Percentiles rank a stretch among this genome's conserved stretches.
These are phyloP conservation scores for Pseudomyrmex pallidus DNA, from an alignment of 1,140 invertebrate species.

Conservation along the genomic window DNA sequence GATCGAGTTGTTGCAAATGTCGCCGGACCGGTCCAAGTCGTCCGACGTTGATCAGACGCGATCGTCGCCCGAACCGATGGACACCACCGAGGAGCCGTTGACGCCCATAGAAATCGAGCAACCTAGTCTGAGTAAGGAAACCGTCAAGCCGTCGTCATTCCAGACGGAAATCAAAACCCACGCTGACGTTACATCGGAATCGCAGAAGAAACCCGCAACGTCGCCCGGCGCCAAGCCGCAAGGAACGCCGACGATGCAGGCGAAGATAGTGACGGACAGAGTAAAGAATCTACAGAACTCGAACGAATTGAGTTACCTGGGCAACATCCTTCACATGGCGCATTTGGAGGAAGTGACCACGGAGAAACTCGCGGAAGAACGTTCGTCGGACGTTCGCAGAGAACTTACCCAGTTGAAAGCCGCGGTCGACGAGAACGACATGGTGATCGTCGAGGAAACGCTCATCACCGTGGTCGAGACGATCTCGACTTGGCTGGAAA, in stretches of 20 bases:
- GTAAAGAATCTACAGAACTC: slow-evolving; percentile 86
- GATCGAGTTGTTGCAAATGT: slow-evolving; percentile 4
- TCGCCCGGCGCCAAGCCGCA: slow-evolving; percentile 44
- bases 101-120: slow-evolving; percentile 72
- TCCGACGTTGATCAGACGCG: not conserved
- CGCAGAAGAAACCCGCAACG: slow-evolving; percentile 21
- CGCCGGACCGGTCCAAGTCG: not conserved
- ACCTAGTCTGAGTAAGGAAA: slow-evolving; percentile 20
- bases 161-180: slow-evolving; percentile 69
- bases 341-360: slow-evolving; percentile 86
- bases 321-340: slow-evolving; percentile 87
- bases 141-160: not conserved
- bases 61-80: slow-evolving; percentile 73
- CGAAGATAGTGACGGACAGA: slow-evolving; percentile 84
- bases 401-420: slow-evolving; percentile 87
- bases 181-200: slow-evolving; percentile 70
- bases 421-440: slow-evolving; percentile 88
- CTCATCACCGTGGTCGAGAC: slow-evolving; percentile 91
- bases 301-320: slow-evolving; percentile 84
- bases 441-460: slow-evolving; percentile 87
- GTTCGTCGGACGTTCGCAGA: slow-evolving; percentile 85
- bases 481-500: slow-evolving; percentile 92
- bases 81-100: slow-evolving; percentile 76
- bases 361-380: slow-evolving; percentile 86
- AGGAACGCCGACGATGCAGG: slow-evolving; percentile 77